Percentiles rank a stretch among this genome's conserved stretches.
These are phyloP conservation scores for Nemopilema nomurai DNA, from an alignment of 30 jellyfish, hydroid and myxozoan species.

Conservation along the genomic window DNA sequence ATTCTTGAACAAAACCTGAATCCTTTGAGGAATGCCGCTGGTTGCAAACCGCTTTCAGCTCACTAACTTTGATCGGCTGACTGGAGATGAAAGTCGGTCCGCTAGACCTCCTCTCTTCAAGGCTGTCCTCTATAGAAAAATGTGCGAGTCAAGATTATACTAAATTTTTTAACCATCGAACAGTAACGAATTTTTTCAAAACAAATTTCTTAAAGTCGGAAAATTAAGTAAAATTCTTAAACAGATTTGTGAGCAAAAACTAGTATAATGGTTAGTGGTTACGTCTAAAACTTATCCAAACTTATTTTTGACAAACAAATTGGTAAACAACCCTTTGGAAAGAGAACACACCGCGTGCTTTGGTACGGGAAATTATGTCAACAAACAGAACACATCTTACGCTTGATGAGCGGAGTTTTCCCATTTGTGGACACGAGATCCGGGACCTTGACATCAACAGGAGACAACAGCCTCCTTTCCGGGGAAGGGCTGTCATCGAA, in stretches of 20 bases:
- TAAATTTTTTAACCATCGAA: too few relatives aligned
- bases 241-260: too few relatives aligned
- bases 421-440: slow-evolving; percentile 68
- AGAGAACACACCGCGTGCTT: too few relatives aligned
- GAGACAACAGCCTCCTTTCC: slow-evolving; percentile 42
- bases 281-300: too few relatives aligned
- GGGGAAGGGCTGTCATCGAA: slow-evolving; percentile 40
- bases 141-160: too few relatives aligned
- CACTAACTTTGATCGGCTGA: slow-evolving; percentile 65
- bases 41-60: slow-evolving; percentile 61
- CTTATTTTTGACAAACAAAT: neutral
- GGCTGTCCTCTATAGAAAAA: slow-evolving; percentile 23
- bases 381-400: too few relatives aligned
- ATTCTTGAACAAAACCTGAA: slow-evolving; percentile 85
- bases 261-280: too few relatives aligned
- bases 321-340: neutral
- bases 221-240: too few relatives aligned
- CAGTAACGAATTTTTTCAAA: too few relatives aligned
- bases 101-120: slow-evolving; percentile 20
- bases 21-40: slow-evolving; percentile 68
- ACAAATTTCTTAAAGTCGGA: too few relatives aligned
- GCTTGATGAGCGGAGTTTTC: slow-evolving; percentile 25
- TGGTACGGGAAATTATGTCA: too few relatives aligned
- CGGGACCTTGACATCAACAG: slow-evolving; percentile 56
- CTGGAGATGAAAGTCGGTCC: slow-evolving; percentile 63